phyloP scores from a whole-genome alignment of 2,888 invertebrate genomes.

The Dicyrtoma fusca region DNA sequence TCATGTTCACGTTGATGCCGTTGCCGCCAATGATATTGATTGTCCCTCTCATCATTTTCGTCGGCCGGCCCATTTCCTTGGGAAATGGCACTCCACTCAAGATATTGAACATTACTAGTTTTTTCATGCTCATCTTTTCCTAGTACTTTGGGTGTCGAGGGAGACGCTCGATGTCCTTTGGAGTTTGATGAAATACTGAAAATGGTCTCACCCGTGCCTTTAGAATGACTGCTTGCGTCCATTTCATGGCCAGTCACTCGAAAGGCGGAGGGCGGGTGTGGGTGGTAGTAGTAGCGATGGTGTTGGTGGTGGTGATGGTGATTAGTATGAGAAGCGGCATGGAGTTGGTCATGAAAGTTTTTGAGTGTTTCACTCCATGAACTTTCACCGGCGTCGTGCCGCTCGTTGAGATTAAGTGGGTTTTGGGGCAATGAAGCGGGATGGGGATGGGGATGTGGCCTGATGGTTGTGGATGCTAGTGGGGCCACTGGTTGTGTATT shows the following conservation, averaged over 20 bases:
- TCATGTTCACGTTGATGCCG: not conserved
- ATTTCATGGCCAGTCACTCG: too few species aligned
- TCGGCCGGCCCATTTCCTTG: not conserved
- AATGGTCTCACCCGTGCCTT: too few species aligned
- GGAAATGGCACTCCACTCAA: not conserved
- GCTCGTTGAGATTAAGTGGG: too few species aligned
- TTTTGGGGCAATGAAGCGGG: not conserved
- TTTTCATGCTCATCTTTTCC: too few species aligned
- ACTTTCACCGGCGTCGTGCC: not conserved
- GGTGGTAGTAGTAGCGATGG: conserved; percentile 28
- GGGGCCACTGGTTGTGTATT: conserved; percentile 7
- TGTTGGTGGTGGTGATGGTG: conserved; percentile 38
- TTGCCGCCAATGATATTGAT: not conserved
- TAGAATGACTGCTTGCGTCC: too few species aligned
- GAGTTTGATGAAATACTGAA: too few species aligned
- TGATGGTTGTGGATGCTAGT: not conserved
- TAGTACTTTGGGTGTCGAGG: too few species aligned
- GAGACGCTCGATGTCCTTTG: too few species aligned
- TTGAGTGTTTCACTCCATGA: conserved; percentile 20
- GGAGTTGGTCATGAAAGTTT: conserved; percentile 17
- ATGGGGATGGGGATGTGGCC: not conserved
- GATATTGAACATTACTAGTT: not conserved
- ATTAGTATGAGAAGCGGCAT: conserved; percentile 19
- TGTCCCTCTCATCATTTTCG: not conserved
- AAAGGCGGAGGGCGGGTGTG: not conserved